These are phyloP conservation scores for Xylota sylvarum DNA, from an alignment of 2,888 invertebrate species.

Conservation along the genomic window DNA sequence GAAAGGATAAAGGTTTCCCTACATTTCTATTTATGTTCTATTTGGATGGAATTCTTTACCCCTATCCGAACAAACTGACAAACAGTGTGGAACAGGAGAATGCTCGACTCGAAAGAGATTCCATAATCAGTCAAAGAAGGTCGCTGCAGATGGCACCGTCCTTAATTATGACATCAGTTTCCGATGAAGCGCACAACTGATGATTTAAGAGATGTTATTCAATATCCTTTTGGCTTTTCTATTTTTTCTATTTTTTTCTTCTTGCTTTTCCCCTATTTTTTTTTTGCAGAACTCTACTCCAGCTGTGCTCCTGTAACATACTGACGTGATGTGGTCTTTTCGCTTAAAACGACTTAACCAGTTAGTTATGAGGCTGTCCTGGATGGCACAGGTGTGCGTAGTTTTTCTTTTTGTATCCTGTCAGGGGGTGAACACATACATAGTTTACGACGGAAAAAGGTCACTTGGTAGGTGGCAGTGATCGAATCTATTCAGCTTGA, in stretches of 20 bases:
- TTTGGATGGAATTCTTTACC: constrained; percentile 39
- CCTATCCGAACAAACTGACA: constrained; percentile 36
- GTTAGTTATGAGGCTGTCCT: constrained; percentile 21
- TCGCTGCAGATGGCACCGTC: constrained; percentile 74
- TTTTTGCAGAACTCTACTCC: constrained; percentile 13
- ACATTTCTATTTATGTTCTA: constrained; percentile 53
- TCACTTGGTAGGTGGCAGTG: background rate
- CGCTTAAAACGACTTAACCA: constrained; percentile 12
- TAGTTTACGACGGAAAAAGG: constrained; percentile 4
- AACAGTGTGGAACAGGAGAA: constrained; percentile 16
- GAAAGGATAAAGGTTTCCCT: constrained; percentile 64
- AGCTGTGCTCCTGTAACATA: constrained; percentile 52
- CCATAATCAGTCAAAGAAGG: constrained; percentile 73
- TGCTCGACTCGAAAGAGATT: constrained; percentile 29
- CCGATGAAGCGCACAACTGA: constrained; percentile 55
- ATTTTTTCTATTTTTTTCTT: too few relatives aligned
- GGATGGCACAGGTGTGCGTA: constrained; percentile 33
- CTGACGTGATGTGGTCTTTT: constrained; percentile 54
- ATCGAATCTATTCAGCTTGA: constrained; percentile 8
- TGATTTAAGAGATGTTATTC: constrained; percentile 63
- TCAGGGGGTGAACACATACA: too few relatives aligned
- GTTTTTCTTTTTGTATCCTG: background rate
- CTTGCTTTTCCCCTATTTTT: too few relatives aligned
- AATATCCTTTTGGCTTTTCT: constrained; percentile 43
- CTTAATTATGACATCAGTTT: constrained; percentile 74